Evolutionary conservation across 2,888 invertebrate genomes (phyloP).

Genomic region (Aporophyla nigra): DNA sequence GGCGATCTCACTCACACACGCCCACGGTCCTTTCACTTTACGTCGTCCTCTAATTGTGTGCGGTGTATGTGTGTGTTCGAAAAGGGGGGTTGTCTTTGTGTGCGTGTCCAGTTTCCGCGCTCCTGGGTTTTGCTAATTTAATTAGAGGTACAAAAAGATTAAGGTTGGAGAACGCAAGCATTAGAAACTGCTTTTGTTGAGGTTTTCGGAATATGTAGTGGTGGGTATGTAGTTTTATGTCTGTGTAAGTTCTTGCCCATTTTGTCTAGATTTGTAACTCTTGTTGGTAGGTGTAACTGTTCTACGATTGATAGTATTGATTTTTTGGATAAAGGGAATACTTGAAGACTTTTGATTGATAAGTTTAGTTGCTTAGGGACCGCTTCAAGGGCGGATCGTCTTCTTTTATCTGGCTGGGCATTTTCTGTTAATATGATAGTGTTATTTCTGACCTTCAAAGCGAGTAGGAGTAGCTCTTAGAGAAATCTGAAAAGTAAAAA

Average conservation of each 20-base stretch:
- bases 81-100: constrained; percentile 73
- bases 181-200: constrained; percentile 87
- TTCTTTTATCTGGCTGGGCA: constrained; percentile 23
- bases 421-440: constrained; percentile 20
- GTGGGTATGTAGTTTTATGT: constrained; percentile 51
- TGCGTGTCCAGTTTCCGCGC: constrained; percentile 90
- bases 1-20: constrained; percentile 81
- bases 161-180: constrained; percentile 88
- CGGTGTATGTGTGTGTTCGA: constrained; percentile 70
- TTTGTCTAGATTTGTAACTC: constrained; percentile 38
- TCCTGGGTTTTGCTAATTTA: constrained; percentile 91
- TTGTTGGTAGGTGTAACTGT: constrained; percentile 28
- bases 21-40: constrained; percentile 72
- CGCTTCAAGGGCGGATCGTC: constrained; percentile 22
- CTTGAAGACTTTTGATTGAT: constrained; percentile 57
- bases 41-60: constrained; percentile 67
- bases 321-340: constrained; percentile 58
- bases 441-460: not conserved
- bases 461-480: not conserved
- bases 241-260: constrained; percentile 16
- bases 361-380: constrained; percentile 55
- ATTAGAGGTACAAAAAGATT: constrained; percentile 91
- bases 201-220: constrained; percentile 73
- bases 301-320: constrained; percentile 59
- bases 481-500: no score